Evolutionary conservation across 1,140 invertebrate genomes (phyloP).

Genomic region (Neodiprion virginianus): DNA sequence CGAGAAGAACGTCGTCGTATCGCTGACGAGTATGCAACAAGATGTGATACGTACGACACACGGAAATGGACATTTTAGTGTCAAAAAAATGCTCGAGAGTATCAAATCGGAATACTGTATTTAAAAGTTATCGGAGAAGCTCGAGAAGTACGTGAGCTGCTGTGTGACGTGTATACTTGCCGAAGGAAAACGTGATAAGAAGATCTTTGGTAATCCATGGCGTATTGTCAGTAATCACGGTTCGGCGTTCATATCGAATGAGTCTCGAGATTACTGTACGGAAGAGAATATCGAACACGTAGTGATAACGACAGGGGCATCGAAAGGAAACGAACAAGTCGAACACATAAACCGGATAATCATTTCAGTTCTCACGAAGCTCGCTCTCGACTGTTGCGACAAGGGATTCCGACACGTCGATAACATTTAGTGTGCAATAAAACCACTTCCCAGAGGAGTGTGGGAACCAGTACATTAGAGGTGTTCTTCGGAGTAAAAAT

Average conservation of each 20-base stretch:
- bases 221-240: conserved; percentile 40
- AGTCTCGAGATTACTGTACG: conserved; percentile 31
- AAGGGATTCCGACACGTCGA: conserved; percentile 45
- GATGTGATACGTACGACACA: conserved; percentile 30
- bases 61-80: conserved; percentile 30
- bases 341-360: conserved; percentile 43
- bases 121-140: conserved; percentile 18
- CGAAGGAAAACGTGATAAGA: conserved; percentile 20
- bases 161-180: conserved; percentile 25
- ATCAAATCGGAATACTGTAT: conserved; percentile 24
- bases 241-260: conserved; percentile 15
- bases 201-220: conserved; percentile 21
- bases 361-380: conserved; percentile 40
- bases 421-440: conserved; percentile 41
- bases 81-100: conserved; percentile 20
- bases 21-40: conserved; percentile 20
- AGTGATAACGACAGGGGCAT: conserved; percentile 40
- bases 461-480: conserved; percentile 43
- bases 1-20: too few species aligned
- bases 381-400: conserved; percentile 34
- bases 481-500: conserved; percentile 43
- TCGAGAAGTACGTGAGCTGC: conserved; percentile 20
- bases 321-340: conserved; percentile 46
- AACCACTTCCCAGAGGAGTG: conserved; percentile 46
- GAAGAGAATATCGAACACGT: conserved; percentile 42